Conservation (phyloP, 2,888 invertebrate genomes). For the Plutella xylostella region DNA sequence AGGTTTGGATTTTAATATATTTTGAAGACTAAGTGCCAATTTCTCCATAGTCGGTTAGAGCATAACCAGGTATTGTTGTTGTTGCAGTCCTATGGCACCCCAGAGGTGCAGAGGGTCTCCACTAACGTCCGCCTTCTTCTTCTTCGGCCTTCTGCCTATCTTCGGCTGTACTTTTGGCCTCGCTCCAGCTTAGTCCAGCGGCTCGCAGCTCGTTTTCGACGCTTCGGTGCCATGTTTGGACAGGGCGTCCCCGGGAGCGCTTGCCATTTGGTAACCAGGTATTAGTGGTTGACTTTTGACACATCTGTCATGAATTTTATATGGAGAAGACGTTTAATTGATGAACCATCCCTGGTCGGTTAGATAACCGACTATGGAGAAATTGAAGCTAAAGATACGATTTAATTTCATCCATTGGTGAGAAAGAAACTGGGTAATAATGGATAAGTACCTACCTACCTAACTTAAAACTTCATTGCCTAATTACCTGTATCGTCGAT, state of each 20-base stretch:
- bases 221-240: not conserved
- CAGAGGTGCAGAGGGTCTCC: too few species aligned
- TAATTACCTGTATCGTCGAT: constrained; percentile 24
- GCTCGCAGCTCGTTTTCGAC: too few species aligned
- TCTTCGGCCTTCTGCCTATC: not conserved
- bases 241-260: too few species aligned
- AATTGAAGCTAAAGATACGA: not conserved
- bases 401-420: not conserved
- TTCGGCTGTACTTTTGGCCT: not conserved
- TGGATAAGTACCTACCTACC: not conserved
- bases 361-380: not conserved
- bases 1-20: not conserved
- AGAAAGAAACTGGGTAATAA: not conserved
- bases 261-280: too few species aligned
- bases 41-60: not conserved
- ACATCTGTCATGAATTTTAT: too few species aligned
- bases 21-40: not conserved
- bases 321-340: not conserved
- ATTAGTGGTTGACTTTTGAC: too few species aligned
- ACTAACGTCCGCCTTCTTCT: not conserved
- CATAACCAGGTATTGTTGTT: not conserved
- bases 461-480: constrained; percentile 11
- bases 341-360: not conserved
- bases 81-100: not conserved
- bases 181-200: too few species aligned